A percentile compares a stretch with the other conserved stretches of the same genome.
Conservation (phyloP, 2,797 vertebrate species). For the Amblyopsis hoosieri region DNA sequence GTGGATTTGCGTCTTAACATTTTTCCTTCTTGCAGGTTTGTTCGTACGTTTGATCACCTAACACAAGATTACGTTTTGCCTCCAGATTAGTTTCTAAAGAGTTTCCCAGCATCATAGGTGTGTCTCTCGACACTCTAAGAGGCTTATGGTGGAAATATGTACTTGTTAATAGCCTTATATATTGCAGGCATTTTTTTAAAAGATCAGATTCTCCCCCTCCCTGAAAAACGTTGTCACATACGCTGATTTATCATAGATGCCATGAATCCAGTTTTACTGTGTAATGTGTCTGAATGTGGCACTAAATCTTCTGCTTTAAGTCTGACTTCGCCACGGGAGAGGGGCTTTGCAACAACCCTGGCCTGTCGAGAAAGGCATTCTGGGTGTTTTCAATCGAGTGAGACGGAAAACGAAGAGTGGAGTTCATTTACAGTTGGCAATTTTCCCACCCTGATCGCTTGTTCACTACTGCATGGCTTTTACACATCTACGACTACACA, state of each 20-base stretch:
- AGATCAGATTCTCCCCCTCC: conserved; percentile 53
- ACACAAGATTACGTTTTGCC: conserved; percentile 75
- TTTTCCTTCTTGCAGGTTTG: conserved; percentile 65
- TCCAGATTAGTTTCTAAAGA: conserved; percentile 73
- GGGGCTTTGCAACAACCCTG: conserved; percentile 51
- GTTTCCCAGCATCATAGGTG: conserved; percentile 75
- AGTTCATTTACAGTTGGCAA: not conserved
- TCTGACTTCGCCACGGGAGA: conserved; percentile 56
- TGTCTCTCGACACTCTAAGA: conserved; percentile 76
- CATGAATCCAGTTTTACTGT: conserved; percentile 73
- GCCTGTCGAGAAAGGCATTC: conserved; percentile 37
- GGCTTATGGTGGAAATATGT: conserved; percentile 75
- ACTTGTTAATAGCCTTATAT: conserved; percentile 76
- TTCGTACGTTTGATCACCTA: conserved; percentile 80
- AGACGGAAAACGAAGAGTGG: not conserved
- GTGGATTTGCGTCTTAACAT: conserved; percentile 74
- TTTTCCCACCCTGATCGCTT: not conserved
- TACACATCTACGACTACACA: not conserved
- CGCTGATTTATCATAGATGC: conserved; percentile 68
- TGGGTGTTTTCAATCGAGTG: conserved; percentile 11
- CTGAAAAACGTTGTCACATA: conserved; percentile 67
- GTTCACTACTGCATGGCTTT: not conserved
- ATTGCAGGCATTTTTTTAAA: conserved; percentile 48
- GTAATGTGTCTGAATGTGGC: conserved; percentile 63
- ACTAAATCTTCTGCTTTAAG: conserved; percentile 62